Evolutionary conservation across 2,888 invertebrate species (phyloP).

Genomic region (Prosapia bicincta): DNA sequence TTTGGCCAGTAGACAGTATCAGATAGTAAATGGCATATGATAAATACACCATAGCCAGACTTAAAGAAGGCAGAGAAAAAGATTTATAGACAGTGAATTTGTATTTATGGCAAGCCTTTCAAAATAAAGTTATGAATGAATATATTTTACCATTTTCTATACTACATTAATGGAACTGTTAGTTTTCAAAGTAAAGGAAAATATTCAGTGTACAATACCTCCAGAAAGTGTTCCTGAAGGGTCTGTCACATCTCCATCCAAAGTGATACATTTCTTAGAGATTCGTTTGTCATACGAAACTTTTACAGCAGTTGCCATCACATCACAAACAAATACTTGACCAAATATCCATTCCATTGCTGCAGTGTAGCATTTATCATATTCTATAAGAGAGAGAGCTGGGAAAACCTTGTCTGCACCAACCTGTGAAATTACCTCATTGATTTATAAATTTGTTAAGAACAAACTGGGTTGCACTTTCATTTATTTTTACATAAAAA

Average conservation of each 20-base stretch:
- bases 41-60: no score
- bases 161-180: no score
- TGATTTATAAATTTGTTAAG: neutral
- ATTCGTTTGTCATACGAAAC: constrained; percentile 74
- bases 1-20: no score
- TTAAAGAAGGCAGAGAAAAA: no score
- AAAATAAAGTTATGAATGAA: no score
- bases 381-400: constrained; percentile 76
- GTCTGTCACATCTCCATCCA: constrained; percentile 90
- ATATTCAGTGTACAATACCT: constrained; percentile 52
- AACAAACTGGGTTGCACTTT: no score
- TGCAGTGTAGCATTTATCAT: constrained; percentile 57
- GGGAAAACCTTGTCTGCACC: constrained; percentile 78
- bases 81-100: no score
- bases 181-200: no score
- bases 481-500: no score
- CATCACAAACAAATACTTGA: constrained; percentile 74
- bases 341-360: constrained; percentile 93
- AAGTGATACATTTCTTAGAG: constrained; percentile 70
- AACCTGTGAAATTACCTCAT: constrained; percentile 49
- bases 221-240: constrained; percentile 89
- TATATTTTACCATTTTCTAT: no score
- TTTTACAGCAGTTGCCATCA: constrained; percentile 74
- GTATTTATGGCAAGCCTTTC: no score
- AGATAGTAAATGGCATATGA: no score